Evolutionary conservation across 2,113 vertebrate species (phyloP).

Genomic region (Zosterops borbonicus): DNA sequence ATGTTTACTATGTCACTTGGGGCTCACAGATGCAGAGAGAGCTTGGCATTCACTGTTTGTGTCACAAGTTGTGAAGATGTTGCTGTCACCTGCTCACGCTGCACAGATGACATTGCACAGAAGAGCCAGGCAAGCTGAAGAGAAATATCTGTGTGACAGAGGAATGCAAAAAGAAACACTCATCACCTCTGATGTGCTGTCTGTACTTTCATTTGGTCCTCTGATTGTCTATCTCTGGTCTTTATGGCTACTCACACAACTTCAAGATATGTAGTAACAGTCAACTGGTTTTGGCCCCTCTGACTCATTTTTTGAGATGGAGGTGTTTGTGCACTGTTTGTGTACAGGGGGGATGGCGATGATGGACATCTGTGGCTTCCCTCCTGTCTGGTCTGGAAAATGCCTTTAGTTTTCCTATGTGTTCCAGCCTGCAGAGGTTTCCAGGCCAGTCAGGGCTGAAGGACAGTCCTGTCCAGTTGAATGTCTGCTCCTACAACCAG

Average conservation of each 20-base stretch:
- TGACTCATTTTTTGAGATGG: not conserved
- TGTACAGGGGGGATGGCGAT: fast-evolving
- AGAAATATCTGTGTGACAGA: not conserved
- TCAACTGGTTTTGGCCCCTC: not conserved
- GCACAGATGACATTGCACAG: not conserved
- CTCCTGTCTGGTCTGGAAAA: not conserved
- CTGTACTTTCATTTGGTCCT: not conserved
- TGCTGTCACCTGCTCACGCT: not conserved
- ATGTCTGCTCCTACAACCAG: not conserved
- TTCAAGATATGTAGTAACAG: not conserved
- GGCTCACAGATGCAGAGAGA: not conserved
- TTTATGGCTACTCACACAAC: not conserved
- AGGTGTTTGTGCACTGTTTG: fast-evolving
- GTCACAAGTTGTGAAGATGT: fast-evolving
- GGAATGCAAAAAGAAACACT: not conserved
- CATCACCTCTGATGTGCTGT: not conserved
- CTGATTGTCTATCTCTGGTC: not conserved
- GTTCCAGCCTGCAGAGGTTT: not conserved
- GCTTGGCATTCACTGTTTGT: not conserved
- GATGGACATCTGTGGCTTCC: not conserved
- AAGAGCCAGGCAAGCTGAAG: not conserved
- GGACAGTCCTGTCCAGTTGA: not conserved
- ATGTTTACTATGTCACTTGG: not conserved
- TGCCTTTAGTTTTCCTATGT: not conserved
- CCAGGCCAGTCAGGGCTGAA: not conserved